Percentiles rank a stretch among this genome's conserved stretches.
phyloP scores from a whole-genome alignment of 2,797 vertebrate genomes.

The Macropus fuliginosus region DNA sequence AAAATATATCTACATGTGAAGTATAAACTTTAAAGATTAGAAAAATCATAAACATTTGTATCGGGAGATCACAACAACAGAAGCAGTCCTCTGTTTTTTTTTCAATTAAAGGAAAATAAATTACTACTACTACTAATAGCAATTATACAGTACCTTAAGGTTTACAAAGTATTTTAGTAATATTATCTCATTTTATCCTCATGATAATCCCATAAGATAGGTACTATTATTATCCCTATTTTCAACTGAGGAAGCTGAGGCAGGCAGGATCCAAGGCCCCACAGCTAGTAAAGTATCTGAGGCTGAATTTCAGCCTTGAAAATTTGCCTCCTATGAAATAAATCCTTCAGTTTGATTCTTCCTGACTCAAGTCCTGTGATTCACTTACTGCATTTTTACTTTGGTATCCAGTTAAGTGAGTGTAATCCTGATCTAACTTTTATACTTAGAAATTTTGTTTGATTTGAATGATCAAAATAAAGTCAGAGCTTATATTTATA shows the following conservation, averaged over 20 bases:
- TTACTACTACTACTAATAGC: neutral
- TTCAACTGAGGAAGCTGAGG: slow-evolving; percentile 48
- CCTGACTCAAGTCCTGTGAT: neutral
- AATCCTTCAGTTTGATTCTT: neutral
- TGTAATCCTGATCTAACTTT: slow-evolving; percentile 48
- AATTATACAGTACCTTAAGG: neutral
- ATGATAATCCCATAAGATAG: slow-evolving; percentile 9
- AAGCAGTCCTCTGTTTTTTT: neutral
- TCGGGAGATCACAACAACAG: neutral
- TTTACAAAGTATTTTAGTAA: neutral
- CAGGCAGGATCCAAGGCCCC: slow-evolving; percentile 1
- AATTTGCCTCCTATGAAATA: no score
- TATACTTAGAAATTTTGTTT: slow-evolving; percentile 45
- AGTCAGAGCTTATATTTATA: slow-evolving; percentile 39
- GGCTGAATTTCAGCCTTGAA: neutral
- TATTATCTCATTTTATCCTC: neutral
- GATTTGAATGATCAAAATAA: slow-evolving; percentile 60
- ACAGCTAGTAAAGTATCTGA: neutral
- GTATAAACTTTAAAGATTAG: neutral
- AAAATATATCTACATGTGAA: neutral
- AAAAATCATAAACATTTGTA: neutral
- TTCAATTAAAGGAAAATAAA: neutral
- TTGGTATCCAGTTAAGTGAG: slow-evolving; percentile 27
- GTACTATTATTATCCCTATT: slow-evolving; percentile 26
- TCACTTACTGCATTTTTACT: neutral